Conservation (phyloP, 2,113 vertebrate species). For the Actenoides hombroni region DNA sequence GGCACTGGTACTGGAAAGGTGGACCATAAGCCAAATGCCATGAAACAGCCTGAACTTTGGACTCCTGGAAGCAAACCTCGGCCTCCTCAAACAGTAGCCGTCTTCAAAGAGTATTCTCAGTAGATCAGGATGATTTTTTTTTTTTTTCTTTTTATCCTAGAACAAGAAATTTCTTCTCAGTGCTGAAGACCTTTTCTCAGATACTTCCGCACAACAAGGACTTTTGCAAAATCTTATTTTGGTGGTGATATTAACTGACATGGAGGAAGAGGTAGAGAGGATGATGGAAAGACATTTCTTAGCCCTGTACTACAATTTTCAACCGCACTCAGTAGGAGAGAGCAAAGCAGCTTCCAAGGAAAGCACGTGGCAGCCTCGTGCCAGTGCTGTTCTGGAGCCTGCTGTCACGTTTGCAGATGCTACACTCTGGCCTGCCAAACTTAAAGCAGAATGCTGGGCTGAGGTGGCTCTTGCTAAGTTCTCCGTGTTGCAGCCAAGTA, state of each 20-base stretch:
- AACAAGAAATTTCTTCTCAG: neutral
- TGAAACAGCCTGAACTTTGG: neutral
- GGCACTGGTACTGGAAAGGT: neutral
- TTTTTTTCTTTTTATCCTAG: no score
- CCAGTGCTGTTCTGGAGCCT: neutral
- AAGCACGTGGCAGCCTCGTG: neutral
- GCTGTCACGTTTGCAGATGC: neutral
- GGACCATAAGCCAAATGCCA: neutral
- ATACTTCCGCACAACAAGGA: neutral
- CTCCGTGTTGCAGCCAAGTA: neutral
- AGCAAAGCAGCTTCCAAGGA: neutral
- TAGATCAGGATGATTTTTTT: neutral
- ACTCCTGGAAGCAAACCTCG: neutral
- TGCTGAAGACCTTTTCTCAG: neutral
- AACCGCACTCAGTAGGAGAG: neutral
- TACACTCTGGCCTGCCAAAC: neutral
- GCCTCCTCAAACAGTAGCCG: neutral
- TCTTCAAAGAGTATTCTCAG: neutral
- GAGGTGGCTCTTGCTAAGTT: neutral
- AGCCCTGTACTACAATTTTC: neutral
- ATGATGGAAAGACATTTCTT: neutral
- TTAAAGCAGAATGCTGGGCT: neutral
- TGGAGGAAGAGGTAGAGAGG: neutral
- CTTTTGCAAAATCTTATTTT: neutral
- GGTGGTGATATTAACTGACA: neutral